Evolutionary conservation across 1,140 invertebrate genomes (phyloP), one percentile per base, ranked within the genome.

Genomic region (Heterodera schachtii): DNA sequence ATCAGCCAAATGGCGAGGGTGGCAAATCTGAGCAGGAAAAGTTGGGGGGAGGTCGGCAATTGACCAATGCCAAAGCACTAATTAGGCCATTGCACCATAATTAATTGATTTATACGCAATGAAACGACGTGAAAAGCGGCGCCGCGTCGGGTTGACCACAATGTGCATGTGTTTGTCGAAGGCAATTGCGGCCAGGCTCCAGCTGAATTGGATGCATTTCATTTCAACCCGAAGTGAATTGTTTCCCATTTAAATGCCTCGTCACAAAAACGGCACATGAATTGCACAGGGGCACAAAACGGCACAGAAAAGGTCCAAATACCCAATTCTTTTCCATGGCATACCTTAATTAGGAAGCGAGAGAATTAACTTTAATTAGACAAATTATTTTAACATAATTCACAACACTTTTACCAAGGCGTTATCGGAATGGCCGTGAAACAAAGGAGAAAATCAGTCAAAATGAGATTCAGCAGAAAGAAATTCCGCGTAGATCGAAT

Each of bases 211-310:
- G 31, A 31, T 31, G 31, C 49, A 52, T 52, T 52, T 43, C 49
- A 52, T 52, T 52, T 43, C 7, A 69, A 69, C 49, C 49, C 49
- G 11, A 52, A 52, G 11, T 52, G 11, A 52, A 52, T 52, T 52
- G 11, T 2, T 52, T 52, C 6, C 41, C n/a, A 21, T 9, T 16
- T 7, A 80, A 85, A 21, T n/a, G 82, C 85, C 86, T 87, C 49
- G 87, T 88, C 44, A 88, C 87, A 77, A 88, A 88, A n/a, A 88
- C 87, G 8, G 87, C 83, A 79, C 87, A 88, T 7, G 86, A 87
- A 78, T 86, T 87, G 16, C 81, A 83, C 19, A 88, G 52, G 5
- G 87, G 87, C 77, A 89, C 82, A 44, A 89, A 52, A 66, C 85
- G 82, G 70, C 87, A 88, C 86, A 88, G 84, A 21, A 87, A 47